phyloP scores from a whole-genome alignment of 2,797 vertebrate species.

The Acrossocheilus wenchowensis region DNA sequence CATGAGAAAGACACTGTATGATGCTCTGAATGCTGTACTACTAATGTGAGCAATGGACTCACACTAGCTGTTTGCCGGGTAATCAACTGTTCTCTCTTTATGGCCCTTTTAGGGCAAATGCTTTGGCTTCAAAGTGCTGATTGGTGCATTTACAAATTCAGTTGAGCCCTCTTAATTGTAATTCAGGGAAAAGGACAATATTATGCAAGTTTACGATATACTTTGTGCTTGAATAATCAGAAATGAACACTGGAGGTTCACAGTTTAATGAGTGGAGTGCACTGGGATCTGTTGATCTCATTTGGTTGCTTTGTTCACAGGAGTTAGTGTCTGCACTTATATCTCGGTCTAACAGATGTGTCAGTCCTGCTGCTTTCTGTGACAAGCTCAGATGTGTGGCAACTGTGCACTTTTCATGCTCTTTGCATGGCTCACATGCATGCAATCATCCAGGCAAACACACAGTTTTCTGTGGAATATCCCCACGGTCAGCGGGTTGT shows the following conservation, averaged over 20 bases:
- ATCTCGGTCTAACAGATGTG: not conserved
- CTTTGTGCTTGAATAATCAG: not conserved
- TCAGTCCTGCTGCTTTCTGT: not conserved
- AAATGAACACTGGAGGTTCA: not conserved
- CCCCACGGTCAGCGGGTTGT: not conserved
- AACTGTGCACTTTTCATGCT: not conserved
- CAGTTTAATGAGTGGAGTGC: constrained; percentile 8
- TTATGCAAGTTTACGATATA: not conserved
- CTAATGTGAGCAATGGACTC: constrained; percentile 17
- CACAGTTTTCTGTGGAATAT: not conserved
- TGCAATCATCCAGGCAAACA: not conserved
- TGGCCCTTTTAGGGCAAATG: not conserved
- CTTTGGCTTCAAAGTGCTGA: constrained; percentile 13
- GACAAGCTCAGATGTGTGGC: not conserved
- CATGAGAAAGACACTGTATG: not conserved
- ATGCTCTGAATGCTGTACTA: constrained; percentile 4
- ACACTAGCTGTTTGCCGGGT: not conserved
- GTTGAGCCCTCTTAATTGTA: constrained; percentile 24
- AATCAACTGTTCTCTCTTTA: constrained; percentile 12
- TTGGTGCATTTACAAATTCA: constrained; percentile 33
- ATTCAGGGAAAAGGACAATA: constrained; percentile 30
- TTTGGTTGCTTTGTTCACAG: constrained; percentile 4
- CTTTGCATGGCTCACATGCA: not conserved
- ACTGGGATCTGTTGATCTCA: not conserved
- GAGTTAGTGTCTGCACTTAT: not conserved